A percentile compares a stretch with the other conserved stretches of the same genome.
Conservation (phyloP, 2,113 vertebrate species). For the Eonycteris spelaea region DNA sequence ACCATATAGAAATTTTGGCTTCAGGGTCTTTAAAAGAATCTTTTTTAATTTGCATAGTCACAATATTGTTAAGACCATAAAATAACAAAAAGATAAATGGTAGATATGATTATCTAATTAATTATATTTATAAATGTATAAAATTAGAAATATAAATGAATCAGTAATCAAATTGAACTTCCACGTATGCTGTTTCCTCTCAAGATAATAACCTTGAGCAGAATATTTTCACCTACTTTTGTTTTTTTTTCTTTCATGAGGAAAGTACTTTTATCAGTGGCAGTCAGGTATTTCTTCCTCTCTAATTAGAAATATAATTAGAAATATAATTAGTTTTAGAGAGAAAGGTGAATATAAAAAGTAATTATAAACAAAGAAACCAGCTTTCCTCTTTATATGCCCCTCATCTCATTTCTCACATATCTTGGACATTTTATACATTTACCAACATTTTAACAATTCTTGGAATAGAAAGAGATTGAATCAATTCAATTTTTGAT, state of each 20-base stretch:
- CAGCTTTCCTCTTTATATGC: background rate
- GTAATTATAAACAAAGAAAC: background rate
- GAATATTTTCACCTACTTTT: background rate
- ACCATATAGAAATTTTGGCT: background rate
- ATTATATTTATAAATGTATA: background rate
- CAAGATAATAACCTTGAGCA: background rate
- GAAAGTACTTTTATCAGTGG: background rate
- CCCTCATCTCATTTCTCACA: background rate
- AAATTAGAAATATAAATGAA: background rate
- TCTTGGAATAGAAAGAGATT: background rate
- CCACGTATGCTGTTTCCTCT: background rate
- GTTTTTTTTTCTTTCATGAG: background rate
- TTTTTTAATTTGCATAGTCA: background rate
- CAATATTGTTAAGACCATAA: background rate
- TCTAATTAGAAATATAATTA: background rate
- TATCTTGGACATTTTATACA: background rate
- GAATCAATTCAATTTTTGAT: background rate
- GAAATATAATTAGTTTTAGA: background rate
- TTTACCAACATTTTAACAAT: background rate
- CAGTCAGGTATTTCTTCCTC: background rate
- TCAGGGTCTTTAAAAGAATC: background rate
- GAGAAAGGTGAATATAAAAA: background rate
- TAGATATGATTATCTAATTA: background rate
- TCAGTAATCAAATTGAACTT: slow-evolving; percentile 4
- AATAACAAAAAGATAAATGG: background rate